Conservation (phyloP, 35 echinoderm and acorn worm species). For the Ophiothrix spiculata region DNA sequence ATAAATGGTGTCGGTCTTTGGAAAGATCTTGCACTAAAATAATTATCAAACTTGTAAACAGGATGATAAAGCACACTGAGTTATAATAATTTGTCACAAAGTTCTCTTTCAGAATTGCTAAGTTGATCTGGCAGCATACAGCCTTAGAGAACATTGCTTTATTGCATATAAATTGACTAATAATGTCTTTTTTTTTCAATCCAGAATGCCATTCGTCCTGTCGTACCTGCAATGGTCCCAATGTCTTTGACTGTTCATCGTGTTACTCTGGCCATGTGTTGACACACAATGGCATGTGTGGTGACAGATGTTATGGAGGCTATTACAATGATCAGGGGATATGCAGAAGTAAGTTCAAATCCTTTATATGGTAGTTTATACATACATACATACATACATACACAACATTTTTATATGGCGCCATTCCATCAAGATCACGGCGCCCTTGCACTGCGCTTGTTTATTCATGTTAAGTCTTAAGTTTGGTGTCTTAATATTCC, state of each 20-base stretch:
- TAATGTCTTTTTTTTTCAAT: constrained; percentile 9
- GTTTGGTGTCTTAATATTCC: constrained; percentile 59
- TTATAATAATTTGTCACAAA: too few relatives aligned
- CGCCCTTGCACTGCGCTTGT: constrained; percentile 53
- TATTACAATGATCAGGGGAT: constrained; percentile 87
- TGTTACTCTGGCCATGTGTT: constrained; percentile 69
- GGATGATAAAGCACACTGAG: too few relatives aligned
- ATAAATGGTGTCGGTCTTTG: too few relatives aligned
- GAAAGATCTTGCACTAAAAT: too few relatives aligned
- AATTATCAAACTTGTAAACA: too few relatives aligned
- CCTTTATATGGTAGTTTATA: constrained; percentile 59
- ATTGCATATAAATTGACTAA: too few relatives aligned
- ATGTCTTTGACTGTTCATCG: constrained; percentile 77
- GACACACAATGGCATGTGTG: constrained; percentile 75
- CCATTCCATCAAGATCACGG: too few relatives aligned
- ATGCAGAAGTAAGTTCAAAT: constrained; percentile 81
- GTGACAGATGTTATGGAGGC: constrained; percentile 59
- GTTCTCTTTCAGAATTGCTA: too few relatives aligned
- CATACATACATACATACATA: constrained; percentile 69
- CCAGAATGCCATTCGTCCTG: constrained; percentile 79
- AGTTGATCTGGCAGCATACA: too few relatives aligned
- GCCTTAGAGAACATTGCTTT: too few relatives aligned
- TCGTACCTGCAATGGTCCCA: constrained; percentile 54
- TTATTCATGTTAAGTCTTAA: constrained; percentile 60
- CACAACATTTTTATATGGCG: too few relatives aligned